phyloP scores from a whole-genome alignment of 2,888 invertebrate genomes.

The Pimpla rufipes region DNA sequence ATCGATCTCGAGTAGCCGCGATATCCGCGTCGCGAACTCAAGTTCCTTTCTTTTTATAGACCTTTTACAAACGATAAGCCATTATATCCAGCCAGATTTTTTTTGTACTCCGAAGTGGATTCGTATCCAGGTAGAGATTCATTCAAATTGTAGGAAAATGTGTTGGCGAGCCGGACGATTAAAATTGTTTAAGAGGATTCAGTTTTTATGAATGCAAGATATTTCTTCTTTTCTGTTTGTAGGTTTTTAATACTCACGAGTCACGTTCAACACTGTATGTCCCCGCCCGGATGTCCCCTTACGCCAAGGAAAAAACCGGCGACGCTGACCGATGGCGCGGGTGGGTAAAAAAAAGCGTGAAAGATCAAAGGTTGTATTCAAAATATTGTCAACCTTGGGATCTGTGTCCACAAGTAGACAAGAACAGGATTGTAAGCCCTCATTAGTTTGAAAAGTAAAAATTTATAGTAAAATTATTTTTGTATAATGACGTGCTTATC shows the following conservation, averaged over 20 bases:
- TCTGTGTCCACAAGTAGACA: not conserved
- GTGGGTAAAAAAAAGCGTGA: not conserved
- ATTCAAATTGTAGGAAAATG: not conserved
- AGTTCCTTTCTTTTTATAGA: not conserved
- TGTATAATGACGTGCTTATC: no score
- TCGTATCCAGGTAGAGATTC: not conserved
- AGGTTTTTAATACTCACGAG: no score
- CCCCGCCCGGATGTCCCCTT: no score
- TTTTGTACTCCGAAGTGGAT: not conserved
- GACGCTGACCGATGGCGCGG: not conserved
- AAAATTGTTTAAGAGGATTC: not conserved
- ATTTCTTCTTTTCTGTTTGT: no score
- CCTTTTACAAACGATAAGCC: not conserved
- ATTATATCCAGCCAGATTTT: not conserved
- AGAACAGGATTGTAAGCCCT: not conserved
- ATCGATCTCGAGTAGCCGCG: not conserved
- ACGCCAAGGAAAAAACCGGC: not conserved
- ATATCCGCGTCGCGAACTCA: slow-evolving; percentile 7
- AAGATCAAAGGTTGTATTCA: not conserved
- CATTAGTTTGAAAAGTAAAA: no score
- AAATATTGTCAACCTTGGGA: slow-evolving; percentile 4
- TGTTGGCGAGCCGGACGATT: not conserved
- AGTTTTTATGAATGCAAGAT: no score
- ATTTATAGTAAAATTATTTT: no score
- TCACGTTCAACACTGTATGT: no score